Evolutionary conservation across 2,113 vertebrate species (phyloP), one percentile per base, ranked within the genome.

Genomic region (Probosciger aterrimus): DNA sequence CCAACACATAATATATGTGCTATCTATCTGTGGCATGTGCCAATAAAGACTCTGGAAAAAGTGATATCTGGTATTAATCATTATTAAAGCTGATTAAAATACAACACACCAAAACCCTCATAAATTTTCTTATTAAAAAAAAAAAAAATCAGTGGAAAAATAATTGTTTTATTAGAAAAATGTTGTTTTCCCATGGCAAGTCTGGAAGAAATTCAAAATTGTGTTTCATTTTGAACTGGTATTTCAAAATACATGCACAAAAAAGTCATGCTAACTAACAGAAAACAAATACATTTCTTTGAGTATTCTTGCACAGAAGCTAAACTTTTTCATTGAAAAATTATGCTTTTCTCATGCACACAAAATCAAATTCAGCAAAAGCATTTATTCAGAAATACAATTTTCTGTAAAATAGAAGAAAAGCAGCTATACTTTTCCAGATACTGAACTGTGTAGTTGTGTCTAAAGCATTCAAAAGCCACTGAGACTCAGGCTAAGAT

Each of bases 31-130:
- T 82, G 77, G 65, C 82, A 85, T 4, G 8, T 85, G 88, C 74
- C 81, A 92, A 49, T 74, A 73, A 78, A 85, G 35, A 44, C 35
- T 57, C 20, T 2, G 30, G 82, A 64, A 53, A 76, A 92, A 86
- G 13, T 44, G 44, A 68, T 90, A 39, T 52, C 74, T 85, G 31
- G 25, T 85, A 97, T 96, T 93, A 95, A 96, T 97, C 93, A 84
- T 76, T 95, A 94, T 94, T 89, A 93, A 93, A 92, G 23, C 12
- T 73, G 23, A 86, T 86, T 75, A 73, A 64, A 93, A 71, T 0
- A 6, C 67, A 37, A 15, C 33, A 53, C 9, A 43, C 47, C 28
- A 82, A 91, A 84, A 43, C 1, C 1, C 7, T 4, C 31, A 46
- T 68, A 52, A 7, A 14, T 59, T 84, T 91, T 91, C 35, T 74